These are phyloP conservation scores for Zaprionus obscuricornis DNA, from an alignment of 2,888 invertebrate species.

Conservation along the genomic window DNA sequence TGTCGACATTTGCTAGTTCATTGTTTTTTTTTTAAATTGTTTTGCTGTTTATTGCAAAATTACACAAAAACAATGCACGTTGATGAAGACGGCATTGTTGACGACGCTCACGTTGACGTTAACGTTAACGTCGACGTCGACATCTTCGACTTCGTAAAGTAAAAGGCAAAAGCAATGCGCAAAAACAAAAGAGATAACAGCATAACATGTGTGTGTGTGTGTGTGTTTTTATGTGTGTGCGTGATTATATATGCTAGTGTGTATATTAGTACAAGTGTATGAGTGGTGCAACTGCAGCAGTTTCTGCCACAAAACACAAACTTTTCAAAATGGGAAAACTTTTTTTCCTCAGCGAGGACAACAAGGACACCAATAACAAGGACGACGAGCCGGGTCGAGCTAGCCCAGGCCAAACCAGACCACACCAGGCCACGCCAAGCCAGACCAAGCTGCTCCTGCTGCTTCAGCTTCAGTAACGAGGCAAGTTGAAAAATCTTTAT, in stretches of 20 bases:
- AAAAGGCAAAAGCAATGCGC: constrained; percentile 44
- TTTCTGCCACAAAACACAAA: constrained; percentile 68
- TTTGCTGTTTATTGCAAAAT: constrained; percentile 80
- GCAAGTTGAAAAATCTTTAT: constrained; percentile 79
- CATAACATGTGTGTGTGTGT: constrained; percentile 3
- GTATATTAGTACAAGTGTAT: constrained; percentile 49
- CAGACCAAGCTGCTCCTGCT: too few relatives aligned
- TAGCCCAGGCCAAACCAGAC: background rate
- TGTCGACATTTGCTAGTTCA: constrained; percentile 52
- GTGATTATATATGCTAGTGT: constrained; percentile 18
- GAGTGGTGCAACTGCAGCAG: constrained; percentile 57
- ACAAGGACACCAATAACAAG: constrained; percentile 55
- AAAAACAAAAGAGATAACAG: constrained; percentile 66
- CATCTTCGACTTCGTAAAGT: too few relatives aligned
- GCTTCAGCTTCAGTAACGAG: constrained; percentile 63
- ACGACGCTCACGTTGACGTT: constrained; percentile 46
- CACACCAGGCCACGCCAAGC: constrained; percentile 3
- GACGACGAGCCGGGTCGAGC: constrained; percentile 2
- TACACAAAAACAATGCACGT: constrained; percentile 76
- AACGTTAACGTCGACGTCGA: constrained; percentile 11
- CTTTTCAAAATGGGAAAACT: constrained; percentile 77
- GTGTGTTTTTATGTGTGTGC: constrained; percentile 3
- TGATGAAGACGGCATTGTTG: constrained; percentile 73
- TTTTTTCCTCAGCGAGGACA: constrained; percentile 66
- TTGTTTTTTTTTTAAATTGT: constrained; percentile 76